Base-by-base conservation (phyloP, 2,888 invertebrate species). In the Nasonia oneida region DNA sequence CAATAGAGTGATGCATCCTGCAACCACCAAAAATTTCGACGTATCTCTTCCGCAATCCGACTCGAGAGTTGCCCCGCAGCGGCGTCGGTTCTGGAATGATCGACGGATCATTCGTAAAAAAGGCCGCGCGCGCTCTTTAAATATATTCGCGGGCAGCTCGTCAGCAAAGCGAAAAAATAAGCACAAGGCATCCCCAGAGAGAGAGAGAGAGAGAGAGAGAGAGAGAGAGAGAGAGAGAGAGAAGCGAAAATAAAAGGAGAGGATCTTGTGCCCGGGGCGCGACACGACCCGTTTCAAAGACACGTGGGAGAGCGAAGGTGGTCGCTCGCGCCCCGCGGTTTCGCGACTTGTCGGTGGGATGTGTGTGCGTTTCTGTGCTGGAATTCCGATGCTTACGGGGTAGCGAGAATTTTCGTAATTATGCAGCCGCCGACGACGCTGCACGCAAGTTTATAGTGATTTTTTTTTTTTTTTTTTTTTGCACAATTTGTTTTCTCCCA, bases 201-300 rank as follows among this genome's bases (percentile, higher is more conserved):
- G 29, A 29, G 29, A 0, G 29, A 29, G 29, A 0, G 29, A 29
- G 29, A 29, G 29, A 29, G 39, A 42, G 77, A 73, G 50, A 81
- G 14, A 73, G 42, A 73, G 29, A 0, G 29, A 29, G 29, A 29
- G 29, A 29, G 39, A 42, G 77, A 73, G 50, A 81, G 14, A 73
- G 42, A 73, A 29, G 29, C 53, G 81, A 84, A 50, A 82, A 50
- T 53, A 42, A 67, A 18, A 10, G 42, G 83, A 70, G 70, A 61
- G 73, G 42, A 71, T 47, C 67, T 88, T 89, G 88, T 84, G 91
- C 91, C 91, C 89, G 89, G 86, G 91, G 92, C 91, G 86, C 88
- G 89, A 90, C 91, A 90, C 91, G 91, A 91, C 91, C 91, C 91
- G 91, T 90, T 92, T 92, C 91, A 92, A 92, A 93, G 92, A 91